Evolutionary conservation across 2,113 vertebrate genomes (phyloP).

Genomic region (Agelaius tricolor): DNA sequence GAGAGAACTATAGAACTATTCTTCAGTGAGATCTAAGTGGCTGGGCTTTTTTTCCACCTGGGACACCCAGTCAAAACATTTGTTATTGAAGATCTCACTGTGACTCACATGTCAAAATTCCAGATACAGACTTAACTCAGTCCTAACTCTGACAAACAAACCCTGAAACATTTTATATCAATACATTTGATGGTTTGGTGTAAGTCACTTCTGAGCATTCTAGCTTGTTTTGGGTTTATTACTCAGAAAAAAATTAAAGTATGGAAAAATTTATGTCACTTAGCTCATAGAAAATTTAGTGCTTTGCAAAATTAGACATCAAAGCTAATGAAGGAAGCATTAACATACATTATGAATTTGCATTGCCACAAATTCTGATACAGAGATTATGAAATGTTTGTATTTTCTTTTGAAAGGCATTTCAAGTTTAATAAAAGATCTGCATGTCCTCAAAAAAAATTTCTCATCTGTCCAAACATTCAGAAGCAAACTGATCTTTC

Average conservation of each 20-base stretch:
- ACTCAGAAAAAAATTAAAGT: not conserved
- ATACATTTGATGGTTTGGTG: not conserved
- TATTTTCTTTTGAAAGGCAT: not conserved
- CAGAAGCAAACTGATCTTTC: not conserved
- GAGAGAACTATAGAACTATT: not conserved
- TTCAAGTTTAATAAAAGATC: not conserved
- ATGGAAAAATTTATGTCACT: not conserved
- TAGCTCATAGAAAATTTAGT: not conserved
- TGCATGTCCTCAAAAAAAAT: not conserved
- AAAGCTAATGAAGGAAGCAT: not conserved
- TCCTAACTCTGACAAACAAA: not conserved
- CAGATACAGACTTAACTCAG: not conserved
- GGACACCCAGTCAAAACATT: not conserved
- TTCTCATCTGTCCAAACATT: not conserved
- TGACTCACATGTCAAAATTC: not conserved
- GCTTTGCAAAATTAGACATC: not conserved
- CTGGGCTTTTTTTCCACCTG: not conserved
- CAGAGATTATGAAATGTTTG: not conserved
- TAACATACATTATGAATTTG: not conserved
- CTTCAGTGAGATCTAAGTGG: not conserved
- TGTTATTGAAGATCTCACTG: not conserved
- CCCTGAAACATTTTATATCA: not conserved
- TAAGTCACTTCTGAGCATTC: not conserved
- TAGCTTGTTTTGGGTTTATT: not conserved
- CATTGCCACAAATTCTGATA: not conserved